These are phyloP conservation scores for Choreutis nemorana DNA, from an alignment of 2,888 invertebrate genomes.

Conservation along the genomic window DNA sequence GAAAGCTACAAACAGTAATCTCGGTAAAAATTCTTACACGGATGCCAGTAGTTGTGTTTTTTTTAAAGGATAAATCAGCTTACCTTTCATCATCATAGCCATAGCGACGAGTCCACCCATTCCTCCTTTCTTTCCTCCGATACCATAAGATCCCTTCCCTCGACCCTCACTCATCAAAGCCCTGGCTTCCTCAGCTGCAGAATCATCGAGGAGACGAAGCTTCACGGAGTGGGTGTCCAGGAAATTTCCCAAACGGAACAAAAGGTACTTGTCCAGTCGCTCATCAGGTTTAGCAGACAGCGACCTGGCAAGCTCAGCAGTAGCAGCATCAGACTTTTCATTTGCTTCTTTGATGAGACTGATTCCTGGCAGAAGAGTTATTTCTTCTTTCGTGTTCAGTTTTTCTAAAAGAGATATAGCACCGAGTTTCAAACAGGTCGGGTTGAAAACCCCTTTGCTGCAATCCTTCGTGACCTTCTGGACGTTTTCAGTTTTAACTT, in stretches of 20 bases:
- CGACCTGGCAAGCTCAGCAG: conserved; percentile 72
- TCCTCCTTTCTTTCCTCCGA: conserved; percentile 39
- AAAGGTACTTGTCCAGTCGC: conserved; percentile 73
- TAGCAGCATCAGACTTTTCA: conserved; percentile 59
- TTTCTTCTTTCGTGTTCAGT: conserved; percentile 29
- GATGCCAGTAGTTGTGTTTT: no score
- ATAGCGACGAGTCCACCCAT: conserved; percentile 62
- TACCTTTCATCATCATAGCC: conserved; percentile 70
- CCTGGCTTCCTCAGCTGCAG: conserved; percentile 62
- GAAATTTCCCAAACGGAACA: conserved; percentile 73
- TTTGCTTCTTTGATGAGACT: conserved; percentile 72
- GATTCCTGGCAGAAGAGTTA: conserved; percentile 40
- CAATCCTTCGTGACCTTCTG: conserved; percentile 39
- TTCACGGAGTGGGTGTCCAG: conserved; percentile 75
- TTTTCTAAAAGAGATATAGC: conserved; percentile 30
- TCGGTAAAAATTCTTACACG: no score
- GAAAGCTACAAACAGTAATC: no score
- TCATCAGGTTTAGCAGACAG: conserved; percentile 76
- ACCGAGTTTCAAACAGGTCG: conserved; percentile 33
- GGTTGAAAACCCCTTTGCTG: conserved; percentile 27
- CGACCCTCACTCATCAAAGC: conserved; percentile 49
- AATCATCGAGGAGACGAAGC: conserved; percentile 70
- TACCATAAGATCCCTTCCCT: conserved; percentile 30
- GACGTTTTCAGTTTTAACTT: no score
- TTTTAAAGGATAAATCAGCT: no score